Percentiles rank a stretch among this genome's conserved stretches.
Conservation (phyloP, 2,113 vertebrate species). For the Micronisus gabar region DNA sequence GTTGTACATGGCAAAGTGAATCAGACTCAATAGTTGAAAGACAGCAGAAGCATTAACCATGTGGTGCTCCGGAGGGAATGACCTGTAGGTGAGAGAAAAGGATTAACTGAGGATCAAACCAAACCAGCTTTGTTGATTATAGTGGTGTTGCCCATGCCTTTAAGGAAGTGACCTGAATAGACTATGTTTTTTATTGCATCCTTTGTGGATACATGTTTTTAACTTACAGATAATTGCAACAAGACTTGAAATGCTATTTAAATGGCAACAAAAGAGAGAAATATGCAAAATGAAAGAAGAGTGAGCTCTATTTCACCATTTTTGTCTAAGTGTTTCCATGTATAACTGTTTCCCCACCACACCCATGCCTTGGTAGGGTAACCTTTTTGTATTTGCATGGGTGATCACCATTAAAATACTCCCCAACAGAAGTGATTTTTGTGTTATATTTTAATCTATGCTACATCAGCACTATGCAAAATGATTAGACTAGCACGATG, state of each 20-base stretch:
- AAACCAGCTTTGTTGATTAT: neutral
- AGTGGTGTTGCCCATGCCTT: neutral
- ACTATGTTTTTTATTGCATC: neutral
- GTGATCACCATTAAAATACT: neutral
- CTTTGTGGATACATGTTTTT: neutral
- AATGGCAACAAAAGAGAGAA: neutral
- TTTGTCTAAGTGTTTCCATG: neutral
- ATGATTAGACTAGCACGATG: neutral
- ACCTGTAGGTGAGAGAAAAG: neutral
- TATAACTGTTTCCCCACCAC: neutral
- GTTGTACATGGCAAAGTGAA: neutral
- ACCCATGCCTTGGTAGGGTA: neutral
- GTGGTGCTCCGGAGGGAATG: neutral
- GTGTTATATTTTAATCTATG: neutral
- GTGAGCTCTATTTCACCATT: neutral
- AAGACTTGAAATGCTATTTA: neutral
- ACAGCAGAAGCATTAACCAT: neutral
- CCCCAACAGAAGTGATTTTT: neutral
- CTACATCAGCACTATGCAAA: neutral
- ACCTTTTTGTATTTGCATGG: neutral
- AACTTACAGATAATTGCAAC: neutral
- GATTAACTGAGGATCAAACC: neutral
- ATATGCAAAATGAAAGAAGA: neutral
- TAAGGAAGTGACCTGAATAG: neutral
- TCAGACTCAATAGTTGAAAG: neutral